Conservation (phyloP, 2,113 vertebrate genomes). For the Rhinichthys klamathensis region DNA sequence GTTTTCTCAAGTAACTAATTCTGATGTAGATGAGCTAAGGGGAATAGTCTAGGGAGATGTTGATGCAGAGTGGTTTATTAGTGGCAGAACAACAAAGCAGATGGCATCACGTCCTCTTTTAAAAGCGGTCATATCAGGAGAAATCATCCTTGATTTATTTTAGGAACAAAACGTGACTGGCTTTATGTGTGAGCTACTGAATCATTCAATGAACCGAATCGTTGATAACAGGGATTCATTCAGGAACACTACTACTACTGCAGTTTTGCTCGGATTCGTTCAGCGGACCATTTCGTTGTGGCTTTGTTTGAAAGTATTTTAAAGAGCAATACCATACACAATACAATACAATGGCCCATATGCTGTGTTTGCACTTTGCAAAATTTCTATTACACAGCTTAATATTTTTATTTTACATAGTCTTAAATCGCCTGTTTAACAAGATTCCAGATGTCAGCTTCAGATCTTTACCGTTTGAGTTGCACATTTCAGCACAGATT, state of each 20-base stretch:
- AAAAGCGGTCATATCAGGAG: not conserved
- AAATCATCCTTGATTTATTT: not conserved
- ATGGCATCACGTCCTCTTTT: not conserved
- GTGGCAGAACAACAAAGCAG: conserved; percentile 7
- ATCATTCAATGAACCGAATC: not conserved
- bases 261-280: not conserved
- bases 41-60: not conserved
- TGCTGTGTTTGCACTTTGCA: not conserved
- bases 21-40: not conserved
- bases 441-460: not conserved
- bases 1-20: not conserved
- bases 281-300: not conserved
- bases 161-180: not conserved
- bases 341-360: not conserved
- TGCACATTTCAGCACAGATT: not conserved
- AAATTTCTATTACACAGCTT: not conserved
- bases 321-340: not conserved
- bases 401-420: not conserved
- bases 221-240: not conserved
- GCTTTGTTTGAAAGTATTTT: not conserved
- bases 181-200: not conserved
- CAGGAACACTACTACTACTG: not conserved
- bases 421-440: not conserved
- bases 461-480: not conserved
- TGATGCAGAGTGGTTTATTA: not conserved